Conservation (phyloP, 2,888 invertebrate species). For the Choreutis nemorana region DNA sequence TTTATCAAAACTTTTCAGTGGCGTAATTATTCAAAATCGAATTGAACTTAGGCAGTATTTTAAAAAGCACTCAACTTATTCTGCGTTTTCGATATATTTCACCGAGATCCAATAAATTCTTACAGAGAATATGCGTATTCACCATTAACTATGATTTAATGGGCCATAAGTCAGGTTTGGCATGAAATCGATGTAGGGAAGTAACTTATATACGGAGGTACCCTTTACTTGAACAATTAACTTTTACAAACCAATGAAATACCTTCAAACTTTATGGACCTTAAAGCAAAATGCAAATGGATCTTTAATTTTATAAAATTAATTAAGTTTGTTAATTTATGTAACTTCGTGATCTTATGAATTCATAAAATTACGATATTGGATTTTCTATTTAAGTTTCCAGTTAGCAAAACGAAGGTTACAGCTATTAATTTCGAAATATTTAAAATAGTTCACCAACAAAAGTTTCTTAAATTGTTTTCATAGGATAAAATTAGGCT, state of each 20-base stretch:
- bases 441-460: too few relatives aligned
- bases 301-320: too few relatives aligned
- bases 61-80: too few relatives aligned
- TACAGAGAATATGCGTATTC: slow-evolving; percentile 50
- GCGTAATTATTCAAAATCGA: slow-evolving; percentile 1
- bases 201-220: slow-evolving; percentile 29
- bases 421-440: too few relatives aligned
- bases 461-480: too few relatives aligned
- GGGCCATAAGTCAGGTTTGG: slow-evolving; percentile 41
- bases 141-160: slow-evolving; percentile 56
- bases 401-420: too few relatives aligned
- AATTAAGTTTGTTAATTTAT: too few relatives aligned
- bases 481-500: slow-evolving; percentile 1
- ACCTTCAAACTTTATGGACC: slow-evolving; percentile 6
- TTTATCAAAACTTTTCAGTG: slow-evolving; percentile 6
- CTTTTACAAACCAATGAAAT: slow-evolving; percentile 7
- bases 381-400: too few relatives aligned
- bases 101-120: slow-evolving; percentile 44
- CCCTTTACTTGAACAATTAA: slow-evolving; percentile 12
- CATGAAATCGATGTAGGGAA: slow-evolving; percentile 36
- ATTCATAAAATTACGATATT: too few relatives aligned
- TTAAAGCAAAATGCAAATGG: slow-evolving; percentile 4
- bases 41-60: slow-evolving; percentile 3
- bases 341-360: too few relatives aligned
- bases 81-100: slow-evolving; percentile 38